phyloP scores from a whole-genome alignment of 2,797 vertebrate species.

The Fratercula arctica region DNA sequence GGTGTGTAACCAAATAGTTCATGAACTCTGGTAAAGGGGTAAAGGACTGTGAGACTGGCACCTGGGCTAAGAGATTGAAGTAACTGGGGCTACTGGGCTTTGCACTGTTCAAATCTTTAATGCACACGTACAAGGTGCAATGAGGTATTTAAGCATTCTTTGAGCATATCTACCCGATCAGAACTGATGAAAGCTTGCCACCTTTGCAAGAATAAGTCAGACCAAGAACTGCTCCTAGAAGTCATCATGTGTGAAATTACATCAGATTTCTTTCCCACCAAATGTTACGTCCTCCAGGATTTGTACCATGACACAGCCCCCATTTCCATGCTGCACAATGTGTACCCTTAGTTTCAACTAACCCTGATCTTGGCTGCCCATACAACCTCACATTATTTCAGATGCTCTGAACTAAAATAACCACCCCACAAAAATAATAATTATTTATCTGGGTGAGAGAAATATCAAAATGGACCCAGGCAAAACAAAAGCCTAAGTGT shows the following conservation, averaged over 20 bases:
- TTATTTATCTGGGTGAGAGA: neutral
- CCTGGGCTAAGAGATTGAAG: neutral
- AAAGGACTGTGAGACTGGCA: neutral
- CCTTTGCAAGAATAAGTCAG: neutral
- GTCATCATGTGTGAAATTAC: neutral
- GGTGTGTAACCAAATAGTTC: neutral
- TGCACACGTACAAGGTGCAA: too few relatives aligned
- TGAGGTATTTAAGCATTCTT: neutral
- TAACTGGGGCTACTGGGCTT: neutral
- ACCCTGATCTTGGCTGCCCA: neutral
- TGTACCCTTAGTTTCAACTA: neutral
- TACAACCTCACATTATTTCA: neutral
- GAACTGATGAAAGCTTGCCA: neutral
- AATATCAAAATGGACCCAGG: neutral
- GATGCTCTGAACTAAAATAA: neutral
- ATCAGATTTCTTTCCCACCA: neutral
- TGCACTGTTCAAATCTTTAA: neutral
- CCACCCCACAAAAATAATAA: neutral
- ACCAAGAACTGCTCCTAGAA: neutral
- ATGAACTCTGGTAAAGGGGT: neutral
- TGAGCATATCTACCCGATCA: neutral
- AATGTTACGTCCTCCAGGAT: accelerated
- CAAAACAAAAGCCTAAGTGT: neutral
- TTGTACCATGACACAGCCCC: neutral
- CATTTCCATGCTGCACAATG: neutral